These are phyloP conservation scores for Solea senegalensis DNA, from an alignment of 2,113 vertebrate species.

Conservation along the genomic window DNA sequence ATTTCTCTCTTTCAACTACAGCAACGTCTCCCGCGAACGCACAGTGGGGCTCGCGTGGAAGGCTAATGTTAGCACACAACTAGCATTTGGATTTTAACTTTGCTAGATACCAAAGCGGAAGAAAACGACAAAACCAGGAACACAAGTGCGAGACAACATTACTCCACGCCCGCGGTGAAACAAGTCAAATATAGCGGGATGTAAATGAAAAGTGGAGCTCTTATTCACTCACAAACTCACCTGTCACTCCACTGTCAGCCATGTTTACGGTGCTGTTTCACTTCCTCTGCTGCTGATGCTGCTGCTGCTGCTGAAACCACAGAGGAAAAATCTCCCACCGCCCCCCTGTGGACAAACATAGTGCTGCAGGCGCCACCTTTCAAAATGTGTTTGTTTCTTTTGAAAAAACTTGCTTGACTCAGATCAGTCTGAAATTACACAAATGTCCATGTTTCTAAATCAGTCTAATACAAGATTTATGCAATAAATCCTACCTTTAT, in stretches of 20 bases:
- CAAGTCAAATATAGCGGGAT: background rate
- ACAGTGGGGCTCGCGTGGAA: background rate
- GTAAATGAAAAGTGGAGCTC: conserved; percentile 8
- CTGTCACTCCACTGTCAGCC: conserved; percentile 76
- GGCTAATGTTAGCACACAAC: conserved; percentile 65
- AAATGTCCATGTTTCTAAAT: too few relatives aligned
- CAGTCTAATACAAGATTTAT: too few relatives aligned
- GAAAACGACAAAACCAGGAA: too few relatives aligned
- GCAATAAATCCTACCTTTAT: too few relatives aligned
- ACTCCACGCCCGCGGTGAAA: background rate
- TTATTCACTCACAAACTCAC: conserved; percentile 55
- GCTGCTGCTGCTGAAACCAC: conserved; percentile 8
- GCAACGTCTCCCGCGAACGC: background rate
- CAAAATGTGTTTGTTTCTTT: too few relatives aligned
- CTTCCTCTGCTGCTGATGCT: conserved; percentile 31
- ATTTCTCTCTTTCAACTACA: conserved; percentile 1
- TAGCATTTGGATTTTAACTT: conserved; percentile 23
- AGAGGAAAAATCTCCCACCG: background rate
- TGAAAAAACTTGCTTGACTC: too few relatives aligned
- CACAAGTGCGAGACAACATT: rapidly evolving
- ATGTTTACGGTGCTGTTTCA: conserved; percentile 72
- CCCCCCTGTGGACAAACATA: conserved; percentile 32
- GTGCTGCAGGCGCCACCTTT: background rate
- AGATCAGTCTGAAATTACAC: too few relatives aligned
- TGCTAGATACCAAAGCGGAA: background rate